These are phyloP conservation scores for Trissoscelio sp. DNA, from an alignment of 2,888 invertebrate species.

Conservation along the genomic window DNA sequence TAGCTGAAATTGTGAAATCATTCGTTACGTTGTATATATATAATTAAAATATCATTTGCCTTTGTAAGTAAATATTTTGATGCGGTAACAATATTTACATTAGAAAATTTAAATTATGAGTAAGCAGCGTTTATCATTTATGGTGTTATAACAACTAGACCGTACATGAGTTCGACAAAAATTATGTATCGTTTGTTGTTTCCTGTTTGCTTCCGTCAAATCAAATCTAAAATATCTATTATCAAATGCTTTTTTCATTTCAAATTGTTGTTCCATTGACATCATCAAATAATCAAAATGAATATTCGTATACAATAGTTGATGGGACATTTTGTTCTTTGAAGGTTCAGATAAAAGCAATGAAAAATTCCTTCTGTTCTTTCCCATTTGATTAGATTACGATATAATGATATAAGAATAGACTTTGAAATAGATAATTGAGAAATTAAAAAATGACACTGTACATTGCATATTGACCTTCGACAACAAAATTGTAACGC, in stretches of 20 bases:
- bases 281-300: conserved; percentile 1
- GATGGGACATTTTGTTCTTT: neutral
- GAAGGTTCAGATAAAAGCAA: neutral
- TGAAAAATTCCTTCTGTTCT: neutral
- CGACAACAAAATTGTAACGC: conserved; percentile 16
- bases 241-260: conserved; percentile 4
- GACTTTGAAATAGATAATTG: conserved; percentile 28
- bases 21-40: conserved; percentile 60
- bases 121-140: conserved; percentile 65
- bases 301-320: conserved; percentile 9
- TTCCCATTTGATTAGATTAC: conserved; percentile 20
- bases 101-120: conserved; percentile 65
- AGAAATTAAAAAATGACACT: conserved; percentile 35
- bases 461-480: conserved; percentile 24
- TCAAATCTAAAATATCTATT: conserved; percentile 42
- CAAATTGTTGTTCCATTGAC: conserved; percentile 45
- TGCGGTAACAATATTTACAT: conserved; percentile 63
- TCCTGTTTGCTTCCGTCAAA: conserved; percentile 22
- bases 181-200: conserved; percentile 56
- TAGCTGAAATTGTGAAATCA: conserved; percentile 58
- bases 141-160: conserved; percentile 70
- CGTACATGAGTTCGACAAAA: conserved; percentile 65
- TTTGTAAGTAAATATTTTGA: conserved; percentile 66
- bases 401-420: too few species aligned
- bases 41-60: conserved; percentile 68